These are phyloP conservation scores for Parauchenoglanis ngamensis DNA, from an alignment of 2,797 vertebrate genomes.

Conservation along the genomic window DNA sequence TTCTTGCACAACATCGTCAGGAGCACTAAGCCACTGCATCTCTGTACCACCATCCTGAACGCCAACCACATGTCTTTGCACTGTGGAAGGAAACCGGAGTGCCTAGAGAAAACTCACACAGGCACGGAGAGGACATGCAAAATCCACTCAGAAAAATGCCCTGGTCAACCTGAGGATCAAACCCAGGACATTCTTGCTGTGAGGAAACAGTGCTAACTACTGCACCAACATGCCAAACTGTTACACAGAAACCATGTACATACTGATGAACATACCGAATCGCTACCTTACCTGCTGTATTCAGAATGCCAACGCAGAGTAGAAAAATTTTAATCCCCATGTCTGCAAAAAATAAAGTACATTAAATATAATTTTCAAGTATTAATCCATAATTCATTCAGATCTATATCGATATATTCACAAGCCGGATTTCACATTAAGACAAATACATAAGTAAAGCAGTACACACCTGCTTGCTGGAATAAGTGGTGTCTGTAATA, in stretches of 20 bases:
- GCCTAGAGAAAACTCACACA: too few relatives aligned
- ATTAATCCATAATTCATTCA: not conserved
- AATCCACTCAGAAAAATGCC: too few relatives aligned
- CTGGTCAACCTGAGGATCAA: too few relatives aligned
- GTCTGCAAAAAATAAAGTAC: constrained; percentile 32
- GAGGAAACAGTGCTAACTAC: too few relatives aligned
- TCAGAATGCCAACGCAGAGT: constrained; percentile 40
- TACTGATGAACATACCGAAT: not conserved
- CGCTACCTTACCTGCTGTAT: constrained; percentile 48
- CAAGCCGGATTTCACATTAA: not conserved
- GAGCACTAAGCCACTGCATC: too few relatives aligned
- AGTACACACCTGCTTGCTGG: constrained; percentile 37
- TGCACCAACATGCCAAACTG: not conserved
- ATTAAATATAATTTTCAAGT: not conserved
- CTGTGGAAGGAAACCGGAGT: too few relatives aligned
- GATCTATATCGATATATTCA: not conserved
- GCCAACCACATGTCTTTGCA: too few relatives aligned
- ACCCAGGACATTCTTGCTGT: too few relatives aligned
- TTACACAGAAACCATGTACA: not conserved
- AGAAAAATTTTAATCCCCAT: constrained; percentile 41
- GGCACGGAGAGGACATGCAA: too few relatives aligned
- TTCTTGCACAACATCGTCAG: too few relatives aligned
- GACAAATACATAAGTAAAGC: not conserved
- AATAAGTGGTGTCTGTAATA: not conserved
- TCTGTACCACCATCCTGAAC: too few relatives aligned